phyloP scores from a whole-genome alignment of 2,113 vertebrate species.

The Phocoena sinus region DNA sequence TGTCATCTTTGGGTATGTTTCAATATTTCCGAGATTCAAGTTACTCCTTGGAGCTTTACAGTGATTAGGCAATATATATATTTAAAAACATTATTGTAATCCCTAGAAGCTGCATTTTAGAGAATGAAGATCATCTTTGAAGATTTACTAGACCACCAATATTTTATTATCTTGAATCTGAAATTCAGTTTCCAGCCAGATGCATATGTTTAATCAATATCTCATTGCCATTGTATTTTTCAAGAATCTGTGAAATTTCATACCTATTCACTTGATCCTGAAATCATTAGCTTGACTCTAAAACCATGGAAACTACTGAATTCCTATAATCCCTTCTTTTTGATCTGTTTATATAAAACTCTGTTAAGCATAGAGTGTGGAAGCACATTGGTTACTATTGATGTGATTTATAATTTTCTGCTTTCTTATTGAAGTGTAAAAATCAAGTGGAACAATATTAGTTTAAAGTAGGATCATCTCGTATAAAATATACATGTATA shows the following conservation, averaged over 20 bases:
- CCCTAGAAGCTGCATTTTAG: neutral
- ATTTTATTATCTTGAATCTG: constrained; percentile 22
- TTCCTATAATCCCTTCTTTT: neutral
- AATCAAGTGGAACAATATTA: neutral
- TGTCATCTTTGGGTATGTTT: neutral
- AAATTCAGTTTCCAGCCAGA: constrained; percentile 29
- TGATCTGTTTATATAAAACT: constrained; percentile 11
- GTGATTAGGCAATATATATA: neutral
- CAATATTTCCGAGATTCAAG: neutral
- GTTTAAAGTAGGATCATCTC: neutral
- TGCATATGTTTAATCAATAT: constrained; percentile 32
- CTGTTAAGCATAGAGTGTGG: neutral
- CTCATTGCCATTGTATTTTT: neutral
- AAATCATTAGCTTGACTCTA: constrained; percentile 32
- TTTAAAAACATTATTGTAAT: neutral
- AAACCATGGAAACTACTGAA: constrained; percentile 27
- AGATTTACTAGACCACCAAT: neutral
- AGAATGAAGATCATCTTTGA: neutral
- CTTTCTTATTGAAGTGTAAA: neutral
- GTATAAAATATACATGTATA: neutral
- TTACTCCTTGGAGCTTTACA: neutral
- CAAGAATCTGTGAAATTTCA: constrained; percentile 44
- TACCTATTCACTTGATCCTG: constrained; percentile 16
- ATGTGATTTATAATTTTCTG: neutral
- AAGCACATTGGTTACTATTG: neutral